Evolutionary conservation across 2,797 vertebrate genomes (phyloP).

Genomic region (Dryobates pubescens): DNA sequence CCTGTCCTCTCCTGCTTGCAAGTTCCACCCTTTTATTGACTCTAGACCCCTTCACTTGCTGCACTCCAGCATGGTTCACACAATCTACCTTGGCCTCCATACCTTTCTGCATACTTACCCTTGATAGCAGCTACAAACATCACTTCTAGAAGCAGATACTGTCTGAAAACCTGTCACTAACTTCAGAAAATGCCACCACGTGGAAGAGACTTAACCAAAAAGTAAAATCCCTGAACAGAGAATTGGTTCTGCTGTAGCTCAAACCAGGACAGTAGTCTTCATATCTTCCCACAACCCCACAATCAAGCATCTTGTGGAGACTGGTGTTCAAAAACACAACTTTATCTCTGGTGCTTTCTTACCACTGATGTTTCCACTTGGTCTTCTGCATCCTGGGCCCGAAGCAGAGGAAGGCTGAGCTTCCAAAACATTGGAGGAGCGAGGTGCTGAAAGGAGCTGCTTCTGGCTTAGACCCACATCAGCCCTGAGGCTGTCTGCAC

Average conservation of each 20-base stretch:
- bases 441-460: accelerated
- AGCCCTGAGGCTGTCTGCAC: accelerated
- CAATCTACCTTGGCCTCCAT: no score
- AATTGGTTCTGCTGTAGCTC: neutral
- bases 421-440: neutral
- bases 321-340: neutral
- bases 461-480: accelerated
- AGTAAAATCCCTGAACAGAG: neutral
- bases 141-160: neutral
- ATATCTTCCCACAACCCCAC: neutral
- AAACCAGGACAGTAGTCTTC: neutral
- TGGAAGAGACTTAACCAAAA: neutral
- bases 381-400: neutral
- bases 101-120: neutral
- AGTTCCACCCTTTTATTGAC: neutral
- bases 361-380: neutral
- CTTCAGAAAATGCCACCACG: neutral
- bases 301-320: neutral
- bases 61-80: neutral
- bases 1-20: neutral
- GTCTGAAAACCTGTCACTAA: neutral
- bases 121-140: neutral
- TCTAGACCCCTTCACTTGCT: no score
- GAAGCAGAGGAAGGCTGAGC: neutral
- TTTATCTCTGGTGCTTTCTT: neutral